Percentiles rank a stretch among this genome's conserved stretches.
These are phyloP conservation scores for Drosophila pallidifrons DNA, from an alignment of 1,140 invertebrate species.

Conservation along the genomic window DNA sequence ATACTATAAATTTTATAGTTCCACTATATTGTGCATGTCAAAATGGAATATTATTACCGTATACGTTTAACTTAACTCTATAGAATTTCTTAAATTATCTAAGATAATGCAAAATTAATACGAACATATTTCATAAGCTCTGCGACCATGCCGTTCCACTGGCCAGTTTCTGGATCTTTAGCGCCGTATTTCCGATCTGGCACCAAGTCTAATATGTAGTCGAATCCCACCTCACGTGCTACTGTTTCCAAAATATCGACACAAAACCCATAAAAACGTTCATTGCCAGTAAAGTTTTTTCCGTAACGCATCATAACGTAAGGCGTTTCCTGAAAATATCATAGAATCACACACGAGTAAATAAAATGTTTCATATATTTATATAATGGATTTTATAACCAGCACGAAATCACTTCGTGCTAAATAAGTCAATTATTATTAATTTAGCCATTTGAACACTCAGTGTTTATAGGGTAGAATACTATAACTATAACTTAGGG, in stretches of 20 bases:
- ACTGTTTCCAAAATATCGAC: constrained; percentile 96
- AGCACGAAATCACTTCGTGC: too few species aligned
- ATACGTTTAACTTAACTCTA: too few species aligned
- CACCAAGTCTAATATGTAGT: constrained; percentile 95
- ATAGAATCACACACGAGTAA: background rate
- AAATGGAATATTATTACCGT: too few species aligned
- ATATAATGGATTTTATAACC: too few species aligned
- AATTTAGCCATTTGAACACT: too few species aligned
- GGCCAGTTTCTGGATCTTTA: constrained; percentile 93
- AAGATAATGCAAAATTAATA: constrained; percentile 7
- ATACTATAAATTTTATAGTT: too few species aligned
- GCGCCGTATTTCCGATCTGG: constrained; percentile 98
- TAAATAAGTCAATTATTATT: too few species aligned
- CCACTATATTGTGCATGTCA: too few species aligned
- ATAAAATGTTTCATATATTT: background rate
- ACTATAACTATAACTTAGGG: too few species aligned
- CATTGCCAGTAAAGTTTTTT: constrained; percentile 94
- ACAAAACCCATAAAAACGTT: constrained; percentile 97
- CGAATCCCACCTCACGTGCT: constrained; percentile 95
- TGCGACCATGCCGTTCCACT: constrained; percentile 96
- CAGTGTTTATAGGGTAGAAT: too few species aligned
- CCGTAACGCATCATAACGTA: constrained; percentile 97
- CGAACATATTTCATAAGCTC: constrained; percentile 83
- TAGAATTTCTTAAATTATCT: background rate
- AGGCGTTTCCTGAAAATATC: constrained; percentile 91